These are phyloP conservation scores for Sericinus montela DNA, from an alignment of 2,888 invertebrate species.

Conservation along the genomic window DNA sequence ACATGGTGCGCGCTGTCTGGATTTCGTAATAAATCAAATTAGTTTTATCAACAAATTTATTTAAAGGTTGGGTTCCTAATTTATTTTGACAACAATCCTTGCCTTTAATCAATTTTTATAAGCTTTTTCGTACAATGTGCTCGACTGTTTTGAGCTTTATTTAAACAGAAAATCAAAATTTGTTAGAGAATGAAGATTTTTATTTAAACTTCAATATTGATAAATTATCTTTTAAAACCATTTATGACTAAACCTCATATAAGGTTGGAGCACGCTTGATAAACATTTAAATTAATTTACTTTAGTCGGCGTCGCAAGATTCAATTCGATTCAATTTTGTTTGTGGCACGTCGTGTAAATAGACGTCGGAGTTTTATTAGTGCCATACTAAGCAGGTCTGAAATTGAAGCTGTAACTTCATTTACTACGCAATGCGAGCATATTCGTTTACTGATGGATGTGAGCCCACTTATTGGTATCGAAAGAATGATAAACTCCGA, in stretches of 20 bases:
- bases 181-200: too few relatives aligned
- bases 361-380: background rate
- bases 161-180: background rate
- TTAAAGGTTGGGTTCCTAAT: too few relatives aligned
- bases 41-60: too few relatives aligned
- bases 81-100: too few relatives aligned
- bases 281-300: background rate
- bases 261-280: background rate
- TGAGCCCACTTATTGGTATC: background rate
- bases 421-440: background rate
- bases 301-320: background rate
- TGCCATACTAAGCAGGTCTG: background rate
- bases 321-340: background rate
- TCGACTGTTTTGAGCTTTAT: too few relatives aligned
- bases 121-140: too few relatives aligned
- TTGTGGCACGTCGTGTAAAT: background rate
- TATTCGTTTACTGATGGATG: background rate
- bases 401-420: background rate
- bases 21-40: too few relatives aligned
- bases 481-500: background rate
- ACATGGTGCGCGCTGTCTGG: too few relatives aligned
- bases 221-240: background rate
- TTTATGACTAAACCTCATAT: background rate
- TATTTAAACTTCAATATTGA: too few relatives aligned
- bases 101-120: too few relatives aligned